These are phyloP conservation scores for Palythoa caribaeorum DNA, from an alignment of 92 coral and sea anemone species.

Conservation along the genomic window DNA sequence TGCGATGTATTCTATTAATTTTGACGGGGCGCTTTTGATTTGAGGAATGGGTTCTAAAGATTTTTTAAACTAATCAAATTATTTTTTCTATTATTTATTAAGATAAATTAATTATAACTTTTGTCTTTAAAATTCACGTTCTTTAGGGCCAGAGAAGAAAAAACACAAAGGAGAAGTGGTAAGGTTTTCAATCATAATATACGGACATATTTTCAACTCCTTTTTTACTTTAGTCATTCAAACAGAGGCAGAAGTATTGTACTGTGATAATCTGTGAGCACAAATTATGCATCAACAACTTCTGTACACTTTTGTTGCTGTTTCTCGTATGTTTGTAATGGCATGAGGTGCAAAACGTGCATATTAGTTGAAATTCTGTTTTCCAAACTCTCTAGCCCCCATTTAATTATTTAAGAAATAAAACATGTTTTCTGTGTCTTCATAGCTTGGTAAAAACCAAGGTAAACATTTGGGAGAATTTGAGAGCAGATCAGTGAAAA, in stretches of 20 bases:
- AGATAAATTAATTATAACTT: background rate
- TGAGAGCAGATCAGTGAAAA: too few relatives aligned
- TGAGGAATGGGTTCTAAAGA: constrained; percentile 35
- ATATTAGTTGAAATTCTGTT: too few relatives aligned
- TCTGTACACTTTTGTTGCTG: background rate
- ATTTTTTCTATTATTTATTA: background rate
- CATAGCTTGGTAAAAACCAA: too few relatives aligned
- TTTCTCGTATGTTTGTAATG: too few relatives aligned
- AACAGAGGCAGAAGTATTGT: too few relatives aligned
- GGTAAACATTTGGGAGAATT: too few relatives aligned
- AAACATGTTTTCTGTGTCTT: too few relatives aligned
- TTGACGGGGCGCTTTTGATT: background rate
- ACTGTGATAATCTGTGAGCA: too few relatives aligned
- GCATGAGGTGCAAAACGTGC: too few relatives aligned
- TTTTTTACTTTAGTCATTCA: background rate
- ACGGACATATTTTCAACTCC: background rate
- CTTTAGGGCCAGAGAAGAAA: constrained; percentile 40
- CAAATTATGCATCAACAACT: background rate
- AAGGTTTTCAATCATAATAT: background rate
- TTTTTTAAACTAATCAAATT: background rate
- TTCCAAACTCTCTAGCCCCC: too few relatives aligned
- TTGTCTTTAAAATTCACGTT: background rate
- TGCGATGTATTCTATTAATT: too few relatives aligned
- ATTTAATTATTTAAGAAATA: too few relatives aligned
- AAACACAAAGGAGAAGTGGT: constrained; percentile 30